Base-by-base conservation (phyloP, 2,888 invertebrate genomes). In the Rhyacophila evoluta region DNA sequence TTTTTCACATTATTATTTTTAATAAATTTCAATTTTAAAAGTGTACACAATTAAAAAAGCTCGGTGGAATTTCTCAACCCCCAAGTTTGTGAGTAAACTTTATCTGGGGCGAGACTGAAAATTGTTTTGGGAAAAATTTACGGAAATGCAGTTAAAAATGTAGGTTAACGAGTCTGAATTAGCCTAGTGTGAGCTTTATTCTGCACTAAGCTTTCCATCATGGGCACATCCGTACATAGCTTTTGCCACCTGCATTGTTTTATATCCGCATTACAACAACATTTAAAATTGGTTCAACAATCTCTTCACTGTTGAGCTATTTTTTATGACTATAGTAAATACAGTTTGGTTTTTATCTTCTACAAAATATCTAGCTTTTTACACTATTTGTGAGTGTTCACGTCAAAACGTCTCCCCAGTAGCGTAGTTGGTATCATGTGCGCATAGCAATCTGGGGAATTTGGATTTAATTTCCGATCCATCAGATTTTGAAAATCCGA, bases 21-120 rank as follows among this genome's bases (percentile, higher is more conserved):
- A 55, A 55, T 55, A 55, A 55, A 55, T 55, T 55, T 19, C 55
- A 55, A 55, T 55, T 55, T 55, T 25, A 55, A 55, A 55, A 55
- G 25, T 55, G 19, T 25, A 55, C 55, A 55, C 55, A 55, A 55
- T 55, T 55, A 55, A 55, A 55, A 55, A 55, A 10, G 19, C 25
- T 10, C 19, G 8, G 25, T 19, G 6, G 55, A 55, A 25, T 55
- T 55, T 19, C 6, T 19, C 10, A 3, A 0, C 19, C 25, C 19
- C 19, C 10, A 6, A 5, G 38, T 2, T 11, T 10, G 11, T 11
- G 38, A n/a, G 38, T 6, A 11, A 38, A 19, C 55, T 55, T 55
- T 55, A 55, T 19, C 55, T 55, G 55, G 55, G 19, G 55, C 55
- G 55, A 55, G 25, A 55, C 55, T 55, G 55, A 10, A 25, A 55